phyloP scores from a whole-genome alignment of 2,888 invertebrate genomes.

The Spilarctia lutea region DNA sequence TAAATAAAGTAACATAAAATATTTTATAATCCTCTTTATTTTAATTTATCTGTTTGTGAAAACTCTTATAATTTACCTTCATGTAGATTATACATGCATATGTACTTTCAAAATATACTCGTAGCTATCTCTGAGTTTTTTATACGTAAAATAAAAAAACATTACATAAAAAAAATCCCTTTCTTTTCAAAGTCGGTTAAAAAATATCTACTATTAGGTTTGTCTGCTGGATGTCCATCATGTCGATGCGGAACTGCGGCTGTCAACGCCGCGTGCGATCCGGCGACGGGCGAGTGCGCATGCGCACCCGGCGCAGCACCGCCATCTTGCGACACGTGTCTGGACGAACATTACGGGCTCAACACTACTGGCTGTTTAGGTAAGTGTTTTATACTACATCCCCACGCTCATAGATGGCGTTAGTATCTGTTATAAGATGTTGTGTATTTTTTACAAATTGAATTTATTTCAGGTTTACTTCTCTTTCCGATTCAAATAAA shows the following conservation, averaged over 20 bases:
- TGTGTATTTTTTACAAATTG: neutral
- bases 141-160: too few relatives aligned
- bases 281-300: constrained; percentile 91
- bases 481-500: neutral
- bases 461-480: neutral
- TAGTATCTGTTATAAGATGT: constrained; percentile 8
- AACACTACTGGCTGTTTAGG: constrained; percentile 88
- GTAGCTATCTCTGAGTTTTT: too few relatives aligned
- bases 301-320: constrained; percentile 93
- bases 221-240: constrained; percentile 91
- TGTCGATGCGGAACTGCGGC: constrained; percentile 94
- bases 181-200: neutral
- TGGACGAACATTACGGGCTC: constrained; percentile 90
- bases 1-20: neutral
- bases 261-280: constrained; percentile 89
- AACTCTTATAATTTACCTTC: too few relatives aligned
- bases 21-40: too few relatives aligned
- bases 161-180: neutral
- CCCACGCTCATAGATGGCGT: constrained; percentile 43
- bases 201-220: constrained; percentile 80
- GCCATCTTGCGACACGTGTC: constrained; percentile 91
- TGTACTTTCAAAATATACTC: too few relatives aligned
- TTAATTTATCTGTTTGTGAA: too few relatives aligned
- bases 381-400: constrained; percentile 77
- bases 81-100: too few relatives aligned